A percentile compares a stretch with the other conserved stretches of the same genome.
Evolutionary conservation across 2,797 vertebrate species (phyloP).

Genomic region (Labroides dimidiatus): DNA sequence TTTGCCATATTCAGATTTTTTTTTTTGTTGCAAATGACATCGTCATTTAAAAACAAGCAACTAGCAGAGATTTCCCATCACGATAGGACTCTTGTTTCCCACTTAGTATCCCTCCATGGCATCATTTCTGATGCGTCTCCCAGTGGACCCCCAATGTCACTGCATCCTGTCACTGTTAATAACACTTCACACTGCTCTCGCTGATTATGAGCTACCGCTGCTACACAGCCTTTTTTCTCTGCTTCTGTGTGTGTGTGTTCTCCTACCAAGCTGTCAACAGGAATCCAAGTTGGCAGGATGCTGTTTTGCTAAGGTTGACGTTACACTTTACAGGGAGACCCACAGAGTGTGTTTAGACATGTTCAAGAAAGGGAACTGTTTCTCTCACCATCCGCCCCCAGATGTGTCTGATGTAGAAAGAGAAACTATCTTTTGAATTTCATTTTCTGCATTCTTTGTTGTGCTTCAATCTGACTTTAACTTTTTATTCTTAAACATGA

Average conservation of each 20-base stretch:
- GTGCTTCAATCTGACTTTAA: slow-evolving; percentile 19
- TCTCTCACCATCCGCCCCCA: slow-evolving; percentile 44
- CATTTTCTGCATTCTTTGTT: slow-evolving; percentile 34
- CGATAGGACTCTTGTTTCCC: slow-evolving; percentile 32
- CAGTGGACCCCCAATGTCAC: slow-evolving; percentile 60
- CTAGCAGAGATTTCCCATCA: slow-evolving; percentile 45
- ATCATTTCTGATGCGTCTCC: slow-evolving; percentile 59
- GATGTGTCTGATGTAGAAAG: slow-evolving; percentile 51
- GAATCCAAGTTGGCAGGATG: slow-evolving; percentile 55
- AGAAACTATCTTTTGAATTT: slow-evolving; percentile 33
- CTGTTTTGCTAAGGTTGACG: slow-evolving; percentile 38
- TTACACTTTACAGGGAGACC: slow-evolving; percentile 46
- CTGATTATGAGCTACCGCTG: slow-evolving; percentile 62
- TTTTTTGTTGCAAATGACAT: neutral
- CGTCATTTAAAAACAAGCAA: slow-evolving; percentile 17
- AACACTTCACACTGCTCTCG: slow-evolving; percentile 53
- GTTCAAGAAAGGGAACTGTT: slow-evolving; percentile 33
- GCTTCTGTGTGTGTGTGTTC: slow-evolving; percentile 3
- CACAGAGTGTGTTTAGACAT: slow-evolving; percentile 36
- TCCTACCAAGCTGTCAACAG: slow-evolving; percentile 56
- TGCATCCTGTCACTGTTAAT: slow-evolving; percentile 74
- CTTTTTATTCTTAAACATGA: neutral
- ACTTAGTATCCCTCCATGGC: slow-evolving; percentile 38
- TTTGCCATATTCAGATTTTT: neutral
- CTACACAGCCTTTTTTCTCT: slow-evolving; percentile 35